Percentiles rank a stretch among this genome's conserved stretches.
These are phyloP conservation scores for Masnerella sp. DNA, from an alignment of 2,888 invertebrate genomes.

Conservation along the genomic window DNA sequence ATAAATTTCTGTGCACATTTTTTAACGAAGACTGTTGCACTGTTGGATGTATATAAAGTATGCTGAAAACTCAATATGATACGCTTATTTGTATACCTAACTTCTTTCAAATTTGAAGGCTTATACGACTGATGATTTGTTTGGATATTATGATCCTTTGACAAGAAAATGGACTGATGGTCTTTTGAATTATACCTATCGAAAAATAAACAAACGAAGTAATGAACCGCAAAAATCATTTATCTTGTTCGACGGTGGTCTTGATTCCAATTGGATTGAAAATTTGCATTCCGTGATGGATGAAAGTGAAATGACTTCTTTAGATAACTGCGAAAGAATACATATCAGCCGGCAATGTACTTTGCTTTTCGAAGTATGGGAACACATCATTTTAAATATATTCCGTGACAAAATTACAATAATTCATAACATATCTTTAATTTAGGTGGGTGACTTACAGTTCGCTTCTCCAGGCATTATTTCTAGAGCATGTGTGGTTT, in stretches of 20 bases:
- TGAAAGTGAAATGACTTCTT: conserved; percentile 91
- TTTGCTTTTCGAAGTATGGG: conserved; percentile 87
- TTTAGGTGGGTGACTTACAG: conserved; percentile 89
- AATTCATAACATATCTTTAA: conserved; percentile 9
- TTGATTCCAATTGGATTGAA: conserved; percentile 96
- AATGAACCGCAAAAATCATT: conserved; percentile 82
- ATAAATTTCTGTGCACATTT: too few relatives aligned
- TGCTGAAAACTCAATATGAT: too few relatives aligned
- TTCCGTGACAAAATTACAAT: too few relatives aligned
- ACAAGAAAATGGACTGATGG: conserved; percentile 97
- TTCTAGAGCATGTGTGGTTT: conserved; percentile 95
- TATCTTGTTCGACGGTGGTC: conserved; percentile 95
- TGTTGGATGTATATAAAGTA: too few relatives aligned
- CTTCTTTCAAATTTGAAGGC: too few relatives aligned
- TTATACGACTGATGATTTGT: conserved; percentile 91
- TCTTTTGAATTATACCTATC: conserved; percentile 91
- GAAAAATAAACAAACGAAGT: conserved; percentile 90
- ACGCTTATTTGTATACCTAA: too few relatives aligned
- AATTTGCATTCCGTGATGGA: conserved; percentile 99
- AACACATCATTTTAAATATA: background rate
- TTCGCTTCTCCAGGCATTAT: conserved; percentile 96
- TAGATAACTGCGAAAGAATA: conserved; percentile 94
- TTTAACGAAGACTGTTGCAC: too few relatives aligned
- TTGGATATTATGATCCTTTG: conserved; percentile 90
- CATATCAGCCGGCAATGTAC: conserved; percentile 88